Base-by-base conservation (phyloP, 1,140 invertebrate genomes). In the Oncopodura yosiiana region DNA sequence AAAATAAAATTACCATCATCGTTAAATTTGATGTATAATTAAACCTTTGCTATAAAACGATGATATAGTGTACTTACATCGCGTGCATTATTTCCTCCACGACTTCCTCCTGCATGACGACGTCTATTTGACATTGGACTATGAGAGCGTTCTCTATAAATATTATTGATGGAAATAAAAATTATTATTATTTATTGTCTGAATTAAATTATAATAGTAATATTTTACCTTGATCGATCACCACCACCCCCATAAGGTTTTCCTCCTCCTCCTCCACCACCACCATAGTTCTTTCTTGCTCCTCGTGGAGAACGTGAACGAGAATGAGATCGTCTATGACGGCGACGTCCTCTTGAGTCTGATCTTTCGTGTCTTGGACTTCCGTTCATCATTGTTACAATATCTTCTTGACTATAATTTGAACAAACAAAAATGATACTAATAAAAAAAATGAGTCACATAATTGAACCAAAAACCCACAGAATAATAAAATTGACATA, bases 101-200 rank as follows among this genome's bases (percentile, higher is more conserved):
- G n/a, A n/a, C n/a, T n/a, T n/a, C n/a, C n/a, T n/a, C n/a, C n/a
- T n/a, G n/a, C 53, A 61, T 77, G 74, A 37, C 75, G 61, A 14
- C 74, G 63, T 38, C 76, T 66, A 56, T 66, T 70, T 19, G 74
- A 77, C 74, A 77, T 76, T 4, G 76, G 76, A 29, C 74, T 76
- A 3, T 73, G 64, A 44, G 70, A 74, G 43, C 69, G 70, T 48
- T 69, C 71, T 12, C 71, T 55, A 19, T 43, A 26, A 37, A 46
- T 46, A 18, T 57, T 55, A 19, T 23, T 24, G 14, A 29, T 43
- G 23, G n/a, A 34, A 41, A 21, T 5, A 38, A 45, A 12, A 32
- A 53, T 53, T 41, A 37, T 14, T 41, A 24, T 1, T n/a, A 27
- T 24, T 19, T 36, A 21, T 23, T 21, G 23, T 6, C n/a, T n/a